phyloP scores from a whole-genome alignment of 2,113 vertebrate genomes.

The Nycticryphes semicollaris region DNA sequence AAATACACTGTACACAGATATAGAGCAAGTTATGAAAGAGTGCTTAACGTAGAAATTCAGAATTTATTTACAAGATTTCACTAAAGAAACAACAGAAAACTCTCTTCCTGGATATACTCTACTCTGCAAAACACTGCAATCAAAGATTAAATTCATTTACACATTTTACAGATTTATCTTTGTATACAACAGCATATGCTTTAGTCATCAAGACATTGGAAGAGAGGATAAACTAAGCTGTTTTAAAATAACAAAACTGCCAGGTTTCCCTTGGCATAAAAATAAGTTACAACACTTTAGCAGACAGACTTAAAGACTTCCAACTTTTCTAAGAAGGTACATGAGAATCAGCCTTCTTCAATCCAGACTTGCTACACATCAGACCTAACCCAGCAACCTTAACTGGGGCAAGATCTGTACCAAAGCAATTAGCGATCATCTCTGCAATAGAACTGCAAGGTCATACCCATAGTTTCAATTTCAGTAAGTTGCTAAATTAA shows the following conservation, averaged over 20 bases:
- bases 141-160: background rate
- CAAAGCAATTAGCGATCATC: background rate
- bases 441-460: background rate
- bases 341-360: background rate
- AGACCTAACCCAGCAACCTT: background rate
- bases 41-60: conserved; percentile 45
- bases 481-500: background rate
- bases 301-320: background rate
- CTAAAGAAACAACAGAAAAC: background rate
- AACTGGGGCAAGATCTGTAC: background rate
- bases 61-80: conserved; percentile 71
- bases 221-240: background rate
- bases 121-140: background rate
- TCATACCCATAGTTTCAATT: background rate
- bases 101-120: background rate
- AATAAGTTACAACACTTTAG: background rate
- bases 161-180: conserved; percentile 5
- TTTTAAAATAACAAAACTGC: background rate
- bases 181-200: background rate
- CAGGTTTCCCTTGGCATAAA: background rate
- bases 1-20: background rate
- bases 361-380: background rate
- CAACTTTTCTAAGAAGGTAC: background rate
- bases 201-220: background rate
- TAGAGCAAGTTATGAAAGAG: background rate